Base-by-base conservation (phyloP, 1,140 invertebrate species). In the Melipona quadrifasciata region DNA sequence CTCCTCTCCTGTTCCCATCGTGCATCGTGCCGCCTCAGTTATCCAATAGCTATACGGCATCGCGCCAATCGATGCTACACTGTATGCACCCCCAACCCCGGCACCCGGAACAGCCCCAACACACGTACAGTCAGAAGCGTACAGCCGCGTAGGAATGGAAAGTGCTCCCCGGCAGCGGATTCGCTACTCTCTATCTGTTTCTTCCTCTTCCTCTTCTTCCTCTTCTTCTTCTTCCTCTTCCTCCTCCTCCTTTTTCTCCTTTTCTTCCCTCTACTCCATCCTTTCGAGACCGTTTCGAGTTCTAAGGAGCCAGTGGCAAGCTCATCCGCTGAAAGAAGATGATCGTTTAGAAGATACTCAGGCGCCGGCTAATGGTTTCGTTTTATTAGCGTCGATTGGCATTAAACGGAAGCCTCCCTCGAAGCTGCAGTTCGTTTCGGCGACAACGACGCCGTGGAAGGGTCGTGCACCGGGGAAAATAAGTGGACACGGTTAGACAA, bases 1-100 rank as follows among this genome's bases (percentile, higher is more conserved):
- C 79, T 81, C 72, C 79, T 74, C 87, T 70, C 64, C 73, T 77
- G 61, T 80, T 73, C 80, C 87, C 17, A 55, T 17, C 86, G 84
- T 77, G 81, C 85, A 77, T 76, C 80, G 87, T 65, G 80, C 67
- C 77, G 58, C 70, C 80, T 83, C 87, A 68, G 88, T 89, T 88
- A 89, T 82, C 87, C 88, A 89, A 89, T 89, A 84, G 87, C 88
- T 89, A 89, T 86, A 89, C 88, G 78, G 87, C 88, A 81, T 82
- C 73, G 58, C 80, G 73, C 84, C 88, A 89, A 89, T 89, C 88
- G 88, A 89, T 89, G 88, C 73, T 88, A 80, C 88, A 88, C 84
- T 89, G 84, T 89, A 89, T 89, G 84, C 87, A 88, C 72, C 87
- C 76, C 68, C 65, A 27, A 61, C 73, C 47, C 39, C 74, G 6